A percentile compares a stretch with the other conserved stretches of the same genome.
Evolutionary conservation across 1,140 invertebrate species (phyloP).

Genomic region (Prorops nasuta): DNA sequence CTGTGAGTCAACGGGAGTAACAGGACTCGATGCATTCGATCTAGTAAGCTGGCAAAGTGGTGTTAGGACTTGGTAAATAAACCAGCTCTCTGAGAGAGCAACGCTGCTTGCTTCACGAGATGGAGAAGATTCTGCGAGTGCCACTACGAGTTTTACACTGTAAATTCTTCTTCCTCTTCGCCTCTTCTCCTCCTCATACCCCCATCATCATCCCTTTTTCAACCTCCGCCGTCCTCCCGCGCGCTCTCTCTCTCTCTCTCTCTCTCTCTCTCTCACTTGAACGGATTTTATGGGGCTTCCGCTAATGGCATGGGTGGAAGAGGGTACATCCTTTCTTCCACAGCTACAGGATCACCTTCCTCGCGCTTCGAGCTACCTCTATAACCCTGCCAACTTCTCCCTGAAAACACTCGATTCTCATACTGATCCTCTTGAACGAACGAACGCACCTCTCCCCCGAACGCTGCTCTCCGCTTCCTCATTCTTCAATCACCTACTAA

Average conservation of each 20-base stretch:
- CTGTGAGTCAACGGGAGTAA: no score
- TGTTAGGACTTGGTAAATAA: slow-evolving; percentile 23
- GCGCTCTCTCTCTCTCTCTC: slow-evolving; percentile 14
- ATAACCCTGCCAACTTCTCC: not conserved
- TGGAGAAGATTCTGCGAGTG: no score
- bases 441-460: slow-evolving; percentile 10
- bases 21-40: slow-evolving; percentile 22
- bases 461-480: slow-evolving; percentile 22
- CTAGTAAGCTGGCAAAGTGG: slow-evolving; percentile 14
- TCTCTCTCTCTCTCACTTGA: slow-evolving; percentile 4
- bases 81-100: no score
- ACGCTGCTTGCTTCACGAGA: slow-evolving; percentile 3
- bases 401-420: not conserved
- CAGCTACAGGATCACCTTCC: slow-evolving; percentile 13
- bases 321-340: slow-evolving; percentile 8
- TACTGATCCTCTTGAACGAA: not conserved
- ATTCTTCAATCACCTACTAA: slow-evolving; percentile 22
- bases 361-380: slow-evolving; percentile 6
- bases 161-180: no score
- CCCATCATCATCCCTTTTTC: no score
- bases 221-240: no score
- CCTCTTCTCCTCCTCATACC: no score
- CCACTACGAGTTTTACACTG: no score
- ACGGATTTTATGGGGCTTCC: slow-evolving; percentile 35
- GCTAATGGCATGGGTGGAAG: slow-evolving; percentile 37